Percentiles rank a stretch among this genome's conserved stretches.
Conservation (phyloP, 2,797 vertebrate species). For the Sebastes diaconus region DNA sequence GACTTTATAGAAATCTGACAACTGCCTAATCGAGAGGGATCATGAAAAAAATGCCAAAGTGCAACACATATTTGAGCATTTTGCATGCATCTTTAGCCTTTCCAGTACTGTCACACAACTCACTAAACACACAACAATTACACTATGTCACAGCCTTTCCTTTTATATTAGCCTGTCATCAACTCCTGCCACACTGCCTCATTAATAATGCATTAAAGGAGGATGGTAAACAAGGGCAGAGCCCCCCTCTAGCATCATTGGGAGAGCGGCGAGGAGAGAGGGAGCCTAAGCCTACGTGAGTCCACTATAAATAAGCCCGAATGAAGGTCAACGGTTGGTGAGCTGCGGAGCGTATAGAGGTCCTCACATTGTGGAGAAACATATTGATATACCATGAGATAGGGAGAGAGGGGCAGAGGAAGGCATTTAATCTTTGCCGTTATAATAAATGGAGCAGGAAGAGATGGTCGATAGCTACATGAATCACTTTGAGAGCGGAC, state of each 20-base stretch:
- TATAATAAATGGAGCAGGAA: constrained; percentile 61
- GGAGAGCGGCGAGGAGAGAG: constrained; percentile 28
- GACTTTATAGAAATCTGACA: background rate
- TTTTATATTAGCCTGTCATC: constrained; percentile 24
- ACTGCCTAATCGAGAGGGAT: background rate
- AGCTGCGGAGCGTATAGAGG: constrained; percentile 39
- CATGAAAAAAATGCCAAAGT: background rate
- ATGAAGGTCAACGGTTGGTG: constrained; percentile 74
- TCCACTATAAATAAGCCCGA: constrained; percentile 75
- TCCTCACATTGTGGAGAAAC: constrained; percentile 16
- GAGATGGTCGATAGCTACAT: constrained; percentile 64
- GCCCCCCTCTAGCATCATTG: constrained; percentile 53
- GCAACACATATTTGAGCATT: background rate
- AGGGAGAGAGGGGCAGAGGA: background rate
- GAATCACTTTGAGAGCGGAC: constrained; percentile 60
- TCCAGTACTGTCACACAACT: background rate
- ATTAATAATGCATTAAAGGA: constrained; percentile 68
- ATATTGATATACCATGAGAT: constrained; percentile 55
- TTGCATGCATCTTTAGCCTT: background rate
- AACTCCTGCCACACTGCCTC: constrained; percentile 39
- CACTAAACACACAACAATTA: background rate
- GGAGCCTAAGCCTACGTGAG: constrained; percentile 66
- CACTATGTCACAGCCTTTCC: background rate
- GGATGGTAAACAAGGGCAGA: constrained; percentile 64
- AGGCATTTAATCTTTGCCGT: constrained; percentile 63